Evolutionary conservation across 2,888 invertebrate genomes (phyloP).

Genomic region (Candidula unifasciata): DNA sequence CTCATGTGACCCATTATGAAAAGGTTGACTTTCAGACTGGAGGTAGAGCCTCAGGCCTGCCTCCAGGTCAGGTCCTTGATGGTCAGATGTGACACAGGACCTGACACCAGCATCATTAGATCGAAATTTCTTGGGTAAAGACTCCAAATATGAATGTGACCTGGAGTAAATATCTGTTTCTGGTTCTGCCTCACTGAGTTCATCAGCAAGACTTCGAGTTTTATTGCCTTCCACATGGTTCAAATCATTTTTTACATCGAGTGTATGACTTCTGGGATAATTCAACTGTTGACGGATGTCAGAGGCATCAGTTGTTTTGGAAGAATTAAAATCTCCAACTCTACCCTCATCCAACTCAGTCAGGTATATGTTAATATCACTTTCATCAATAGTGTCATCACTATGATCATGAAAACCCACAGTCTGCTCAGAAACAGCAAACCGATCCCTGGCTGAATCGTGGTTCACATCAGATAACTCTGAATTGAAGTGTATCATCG

Average conservation of each 20-base stretch:
- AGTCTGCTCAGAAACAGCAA: background rate
- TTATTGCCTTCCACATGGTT: background rate
- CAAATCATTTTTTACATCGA: conserved; percentile 30
- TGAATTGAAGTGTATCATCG: background rate
- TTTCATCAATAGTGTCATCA: conserved; percentile 58
- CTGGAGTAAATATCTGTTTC: conserved; percentile 8
- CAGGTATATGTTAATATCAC: conserved; percentile 63
- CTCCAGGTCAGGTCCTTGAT: conserved; percentile 36
- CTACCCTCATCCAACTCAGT: conserved; percentile 53
- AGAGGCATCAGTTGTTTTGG: background rate
- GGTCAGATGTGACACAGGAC: background rate
- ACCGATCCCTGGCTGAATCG: background rate
- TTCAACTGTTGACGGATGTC: background rate
- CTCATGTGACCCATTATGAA: background rate
- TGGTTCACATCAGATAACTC: background rate
- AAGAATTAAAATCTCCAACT: conserved; percentile 8
- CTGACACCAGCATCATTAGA: conserved; percentile 9
- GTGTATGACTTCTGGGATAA: background rate
- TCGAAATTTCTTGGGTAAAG: conserved; percentile 43
- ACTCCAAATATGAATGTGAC: conserved; percentile 3
- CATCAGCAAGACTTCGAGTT: conserved; percentile 39
- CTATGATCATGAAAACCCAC: conserved; percentile 56
- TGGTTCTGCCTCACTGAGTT: conserved; percentile 38
- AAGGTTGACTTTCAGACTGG: conserved; percentile 3
- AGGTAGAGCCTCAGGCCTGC: conserved; percentile 18